Percentiles rank a stretch among this genome's conserved stretches.
Conservation (phyloP, 2,113 vertebrate genomes). For the Cynoglossus semilaevis region DNA sequence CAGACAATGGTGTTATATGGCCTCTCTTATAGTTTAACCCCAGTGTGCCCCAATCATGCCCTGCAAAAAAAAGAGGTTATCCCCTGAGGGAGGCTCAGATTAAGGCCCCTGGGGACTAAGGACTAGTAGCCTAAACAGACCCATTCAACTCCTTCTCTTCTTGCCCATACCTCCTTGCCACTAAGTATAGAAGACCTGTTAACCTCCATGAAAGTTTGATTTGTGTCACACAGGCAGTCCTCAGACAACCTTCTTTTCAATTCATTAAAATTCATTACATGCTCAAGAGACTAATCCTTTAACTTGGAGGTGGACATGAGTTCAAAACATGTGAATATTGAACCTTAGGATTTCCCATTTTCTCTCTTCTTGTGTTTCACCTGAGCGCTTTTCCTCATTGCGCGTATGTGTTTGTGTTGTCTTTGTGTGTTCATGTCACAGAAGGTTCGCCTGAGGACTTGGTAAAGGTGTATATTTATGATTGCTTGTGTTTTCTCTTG, state of each 20-base stretch:
- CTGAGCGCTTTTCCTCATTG: slow-evolving; percentile 38
- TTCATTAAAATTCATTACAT: slow-evolving; percentile 42
- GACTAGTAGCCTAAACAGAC: slow-evolving; percentile 64
- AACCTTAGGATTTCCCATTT: slow-evolving; percentile 37
- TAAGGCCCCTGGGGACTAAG: slow-evolving; percentile 46
- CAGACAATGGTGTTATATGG: slow-evolving; percentile 60
- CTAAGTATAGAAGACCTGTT: slow-evolving; percentile 40
- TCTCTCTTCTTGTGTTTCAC: slow-evolving; percentile 25
- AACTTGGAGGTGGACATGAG: slow-evolving; percentile 28
- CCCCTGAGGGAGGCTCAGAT: slow-evolving; percentile 67
- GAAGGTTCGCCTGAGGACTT: slow-evolving; percentile 71
- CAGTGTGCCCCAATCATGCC: slow-evolving; percentile 58
- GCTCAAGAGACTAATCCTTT: slow-evolving; percentile 36
- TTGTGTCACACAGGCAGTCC: slow-evolving; percentile 15
- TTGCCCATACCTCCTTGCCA: slow-evolving; percentile 43
- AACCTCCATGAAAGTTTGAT: slow-evolving; percentile 61
- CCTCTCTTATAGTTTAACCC: slow-evolving; percentile 65
- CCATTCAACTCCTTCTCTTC: slow-evolving; percentile 50
- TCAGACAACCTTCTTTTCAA: slow-evolving; percentile 31
- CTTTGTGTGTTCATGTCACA: slow-evolving; percentile 52
- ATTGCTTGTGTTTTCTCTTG: slow-evolving; percentile 72
- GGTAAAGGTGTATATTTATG: slow-evolving; percentile 73
- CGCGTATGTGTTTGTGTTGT: slow-evolving; percentile 30
- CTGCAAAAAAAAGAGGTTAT: slow-evolving; percentile 57
- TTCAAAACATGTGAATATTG: slow-evolving; percentile 21